Conservation (phyloP, 2,113 vertebrate species). For the Podarcis raffonei region DNA sequence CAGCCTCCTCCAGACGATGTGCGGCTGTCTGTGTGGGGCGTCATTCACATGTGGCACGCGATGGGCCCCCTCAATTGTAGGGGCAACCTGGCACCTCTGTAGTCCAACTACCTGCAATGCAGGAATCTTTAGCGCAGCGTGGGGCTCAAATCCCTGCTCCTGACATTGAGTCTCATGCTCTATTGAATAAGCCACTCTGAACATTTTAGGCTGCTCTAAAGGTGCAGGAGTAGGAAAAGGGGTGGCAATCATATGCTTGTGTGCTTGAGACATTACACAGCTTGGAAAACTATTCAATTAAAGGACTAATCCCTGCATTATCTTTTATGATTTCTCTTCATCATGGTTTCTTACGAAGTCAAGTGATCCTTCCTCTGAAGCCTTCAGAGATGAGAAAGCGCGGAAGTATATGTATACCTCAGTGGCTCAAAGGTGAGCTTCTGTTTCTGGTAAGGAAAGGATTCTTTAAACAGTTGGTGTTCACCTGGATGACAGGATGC, state of each 20-base stretch:
- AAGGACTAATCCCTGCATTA: background rate
- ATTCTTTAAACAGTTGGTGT: background rate
- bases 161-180: too few species aligned
- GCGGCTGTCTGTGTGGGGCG: too few species aligned
- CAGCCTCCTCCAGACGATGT: too few species aligned
- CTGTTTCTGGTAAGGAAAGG: background rate
- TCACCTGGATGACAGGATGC: background rate
- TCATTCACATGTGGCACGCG: too few species aligned
- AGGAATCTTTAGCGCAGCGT: too few species aligned
- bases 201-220: background rate
- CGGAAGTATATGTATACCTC: constrained; percentile 73
- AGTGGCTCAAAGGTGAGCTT: constrained; percentile 75
- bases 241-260: background rate
- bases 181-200: background rate
- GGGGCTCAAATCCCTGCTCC: too few species aligned
- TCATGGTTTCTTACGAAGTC: constrained; percentile 44
- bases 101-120: too few species aligned
- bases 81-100: too few species aligned
- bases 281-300: background rate
- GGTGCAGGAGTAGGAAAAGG: background rate
- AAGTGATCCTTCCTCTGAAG: background rate
- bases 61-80: too few species aligned
- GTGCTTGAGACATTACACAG: background rate
- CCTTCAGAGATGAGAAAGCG: constrained; percentile 42
- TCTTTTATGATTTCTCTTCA: background rate